Percentiles rank a stretch among this genome's conserved stretches.
Evolutionary conservation across 2,888 invertebrate genomes (phyloP).

Genomic region (Tromatobia lineatoria): DNA sequence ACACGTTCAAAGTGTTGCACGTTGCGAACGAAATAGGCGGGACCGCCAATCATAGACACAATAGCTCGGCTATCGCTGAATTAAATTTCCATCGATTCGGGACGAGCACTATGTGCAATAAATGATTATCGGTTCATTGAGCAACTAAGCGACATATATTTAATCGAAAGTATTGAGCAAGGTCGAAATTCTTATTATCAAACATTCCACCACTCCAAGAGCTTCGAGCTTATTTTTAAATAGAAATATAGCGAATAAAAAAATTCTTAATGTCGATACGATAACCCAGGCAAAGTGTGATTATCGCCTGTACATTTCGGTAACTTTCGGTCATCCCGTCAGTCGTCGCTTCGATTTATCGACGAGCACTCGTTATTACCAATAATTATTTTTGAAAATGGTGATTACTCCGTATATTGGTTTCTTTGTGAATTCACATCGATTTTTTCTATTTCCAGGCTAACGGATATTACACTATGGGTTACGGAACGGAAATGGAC

Average conservation of each 20-base stretch:
- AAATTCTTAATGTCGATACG: background rate
- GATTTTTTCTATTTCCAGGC: constrained; percentile 53
- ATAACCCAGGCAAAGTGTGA: constrained; percentile 25
- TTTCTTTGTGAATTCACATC: background rate
- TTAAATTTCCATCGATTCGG: background rate
- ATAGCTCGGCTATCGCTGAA: background rate
- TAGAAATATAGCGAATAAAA: background rate
- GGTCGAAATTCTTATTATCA: background rate
- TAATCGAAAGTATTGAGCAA: background rate
- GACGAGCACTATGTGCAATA: background rate
- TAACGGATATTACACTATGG: constrained; percentile 86
- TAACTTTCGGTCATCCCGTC: background rate
- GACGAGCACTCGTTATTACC: background rate
- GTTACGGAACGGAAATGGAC: constrained; percentile 93
- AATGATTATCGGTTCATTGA: background rate
- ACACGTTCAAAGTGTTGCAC: background rate
- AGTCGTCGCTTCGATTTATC: background rate
- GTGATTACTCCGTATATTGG: background rate
- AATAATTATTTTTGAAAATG: constrained; percentile 2
- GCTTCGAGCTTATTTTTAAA: background rate
- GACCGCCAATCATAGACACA: background rate
- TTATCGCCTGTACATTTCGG: background rate
- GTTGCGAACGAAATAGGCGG: background rate
- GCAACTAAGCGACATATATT: background rate
- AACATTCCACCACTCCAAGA: background rate